These are phyloP conservation scores for Chrysochloris asiatica DNA, from an alignment of 2,113 vertebrate genomes.

Conservation along the genomic window DNA sequence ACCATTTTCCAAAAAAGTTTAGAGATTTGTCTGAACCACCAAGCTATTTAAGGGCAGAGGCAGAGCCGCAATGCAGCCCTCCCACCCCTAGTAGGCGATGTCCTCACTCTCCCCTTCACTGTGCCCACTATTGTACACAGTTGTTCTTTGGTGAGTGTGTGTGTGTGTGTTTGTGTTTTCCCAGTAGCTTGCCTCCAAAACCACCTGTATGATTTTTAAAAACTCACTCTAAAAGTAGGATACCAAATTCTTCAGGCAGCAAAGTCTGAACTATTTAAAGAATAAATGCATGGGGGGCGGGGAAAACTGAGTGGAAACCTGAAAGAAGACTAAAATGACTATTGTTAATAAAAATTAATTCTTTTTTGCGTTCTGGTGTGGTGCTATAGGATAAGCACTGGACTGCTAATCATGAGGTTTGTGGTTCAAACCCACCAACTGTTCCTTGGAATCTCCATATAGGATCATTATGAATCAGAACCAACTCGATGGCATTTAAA, in stretches of 20 bases:
- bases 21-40: not conserved
- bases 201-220: not conserved
- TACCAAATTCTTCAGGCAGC: not conserved
- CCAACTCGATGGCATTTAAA: too few species aligned
- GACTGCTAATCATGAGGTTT: too few species aligned
- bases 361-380: too few species aligned
- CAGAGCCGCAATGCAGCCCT: not conserved
- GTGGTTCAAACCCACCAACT: too few species aligned
- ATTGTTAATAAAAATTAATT: not conserved
- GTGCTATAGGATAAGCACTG: too few species aligned
- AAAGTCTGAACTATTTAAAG: not conserved
- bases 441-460: too few species aligned
- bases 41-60: not conserved
- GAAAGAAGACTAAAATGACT: not conserved
- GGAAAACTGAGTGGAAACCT: not conserved
- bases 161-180: not conserved
- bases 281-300: not conserved
- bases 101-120: not conserved
- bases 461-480: too few species aligned
- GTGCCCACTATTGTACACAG: not conserved
- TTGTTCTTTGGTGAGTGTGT: not conserved
- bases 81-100: not conserved
- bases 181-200: not conserved
- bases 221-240: not conserved
- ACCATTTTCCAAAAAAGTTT: not conserved